A percentile compares a stretch with the other conserved stretches of the same genome.
Conservation (phyloP, 2,797 vertebrate genomes). For the Sebastes vulpes region DNA sequence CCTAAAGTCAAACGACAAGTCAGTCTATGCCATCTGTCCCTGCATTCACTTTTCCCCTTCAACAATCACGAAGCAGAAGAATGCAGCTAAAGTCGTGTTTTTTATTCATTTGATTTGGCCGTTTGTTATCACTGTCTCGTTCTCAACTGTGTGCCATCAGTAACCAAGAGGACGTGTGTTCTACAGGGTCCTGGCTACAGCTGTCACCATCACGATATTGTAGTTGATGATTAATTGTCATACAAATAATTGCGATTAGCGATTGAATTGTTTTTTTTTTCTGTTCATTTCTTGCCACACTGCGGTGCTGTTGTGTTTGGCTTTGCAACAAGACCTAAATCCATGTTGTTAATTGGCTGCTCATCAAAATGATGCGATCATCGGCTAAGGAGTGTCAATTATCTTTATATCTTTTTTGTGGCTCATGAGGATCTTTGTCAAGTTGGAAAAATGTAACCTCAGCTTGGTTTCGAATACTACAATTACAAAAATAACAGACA, state of each 20-base stretch:
- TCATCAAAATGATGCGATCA: no score
- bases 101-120: background rate
- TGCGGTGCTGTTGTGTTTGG: background rate
- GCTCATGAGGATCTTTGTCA: background rate
- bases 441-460: background rate
- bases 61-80: background rate
- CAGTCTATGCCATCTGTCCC: conserved; percentile 28
- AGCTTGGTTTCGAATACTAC: background rate
- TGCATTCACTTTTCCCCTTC: conserved; percentile 3
- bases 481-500: background rate
- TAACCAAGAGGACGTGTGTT: background rate
- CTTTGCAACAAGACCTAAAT: background rate
- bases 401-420: background rate
- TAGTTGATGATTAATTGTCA: background rate
- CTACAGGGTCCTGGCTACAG: background rate
- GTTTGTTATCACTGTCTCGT: background rate
- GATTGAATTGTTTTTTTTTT: background rate
- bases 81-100: background rate
- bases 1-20: conserved; percentile 37
- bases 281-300: background rate
- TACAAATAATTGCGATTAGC: no score
- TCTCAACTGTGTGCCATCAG: background rate
- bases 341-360: background rate
- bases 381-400: background rate
- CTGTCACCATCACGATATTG: background rate